A percentile compares a stretch with the other conserved stretches of the same genome.
These are phyloP conservation scores for Drosophila gunungcola DNA, from an alignment of 1,140 invertebrate genomes.

Conservation along the genomic window DNA sequence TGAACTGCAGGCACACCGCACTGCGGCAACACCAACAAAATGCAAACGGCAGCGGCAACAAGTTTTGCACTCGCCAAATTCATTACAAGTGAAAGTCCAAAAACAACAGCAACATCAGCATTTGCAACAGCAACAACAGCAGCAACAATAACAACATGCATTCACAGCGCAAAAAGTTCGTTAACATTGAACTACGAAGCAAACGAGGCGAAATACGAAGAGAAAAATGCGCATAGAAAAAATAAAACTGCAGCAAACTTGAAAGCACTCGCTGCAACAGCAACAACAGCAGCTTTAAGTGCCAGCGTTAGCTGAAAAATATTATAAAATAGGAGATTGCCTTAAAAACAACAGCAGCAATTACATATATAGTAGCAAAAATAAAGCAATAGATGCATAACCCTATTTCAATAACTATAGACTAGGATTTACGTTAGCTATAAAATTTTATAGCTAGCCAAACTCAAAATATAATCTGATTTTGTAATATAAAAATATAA, in stretches of 20 bases:
- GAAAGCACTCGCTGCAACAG: slow-evolving; percentile 16
- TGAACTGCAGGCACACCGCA: slow-evolving; percentile 74
- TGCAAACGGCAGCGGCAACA: slow-evolving; percentile 46
- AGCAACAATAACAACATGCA: slow-evolving; percentile 39
- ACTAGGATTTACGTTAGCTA: too few species aligned
- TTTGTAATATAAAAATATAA: too few species aligned
- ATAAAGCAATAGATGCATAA: not conserved
- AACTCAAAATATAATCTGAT: too few species aligned
- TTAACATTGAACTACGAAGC: slow-evolving; percentile 84
- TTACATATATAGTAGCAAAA: not conserved
- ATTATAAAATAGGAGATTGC: slow-evolving; percentile 2
- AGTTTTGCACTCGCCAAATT: slow-evolving; percentile 76
- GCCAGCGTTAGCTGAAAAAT: slow-evolving; percentile 17
- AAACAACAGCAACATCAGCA: slow-evolving; percentile 42
- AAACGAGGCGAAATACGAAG: slow-evolving; percentile 53
- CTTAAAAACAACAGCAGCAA: not conserved
- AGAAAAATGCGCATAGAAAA: slow-evolving; percentile 37
- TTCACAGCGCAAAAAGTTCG: slow-evolving; percentile 77
- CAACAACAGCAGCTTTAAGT: slow-evolving; percentile 8
- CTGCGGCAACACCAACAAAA: slow-evolving; percentile 33
- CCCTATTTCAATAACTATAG: not conserved
- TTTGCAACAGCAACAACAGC: slow-evolving; percentile 22
- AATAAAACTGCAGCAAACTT: slow-evolving; percentile 42
- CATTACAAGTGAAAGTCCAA: slow-evolving; percentile 81
- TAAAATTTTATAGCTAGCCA: too few species aligned